Evolutionary conservation across 2,113 vertebrate species (phyloP), one percentile per base, ranked within the genome.

Genomic region (Eurypyga helias): DNA sequence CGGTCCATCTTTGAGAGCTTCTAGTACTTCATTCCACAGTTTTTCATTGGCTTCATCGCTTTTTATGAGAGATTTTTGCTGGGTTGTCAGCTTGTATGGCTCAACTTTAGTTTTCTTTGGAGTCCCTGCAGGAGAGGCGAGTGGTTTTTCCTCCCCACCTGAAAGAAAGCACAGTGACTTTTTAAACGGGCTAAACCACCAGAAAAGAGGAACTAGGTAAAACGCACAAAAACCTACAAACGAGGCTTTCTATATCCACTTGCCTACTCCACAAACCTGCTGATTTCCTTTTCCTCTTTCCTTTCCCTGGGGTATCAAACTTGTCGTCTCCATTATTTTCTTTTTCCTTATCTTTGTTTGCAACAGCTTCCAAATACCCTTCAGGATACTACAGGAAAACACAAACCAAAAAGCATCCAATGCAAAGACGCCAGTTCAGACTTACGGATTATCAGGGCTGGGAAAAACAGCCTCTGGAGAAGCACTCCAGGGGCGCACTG

Each of bases 31-130:
- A 19, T 98, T 98, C 99, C 99, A 99, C 82, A 99, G 93, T 88
- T 99, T 99, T 70, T 98, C 98, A 41, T 99, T 99, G 91, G 97
- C 93, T 95, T 98, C 97, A 34, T 99, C 99, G 3, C 98, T 98
- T 94, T 98, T 98, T 86, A 99, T 99, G 46, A 99, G 98, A 29
- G 94, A 86, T 84, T 98, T 99, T 97, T 99, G 99, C 91, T 99
- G 98, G 49, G 97, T 70, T 21, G 98, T 99, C 72, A 99, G 98
- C 54, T 99, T 99, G 90, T 99, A 99, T 3, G 98, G 98, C 91
- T 99, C 99, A 51, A 99, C 98, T 90, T 99, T 99, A 24, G 97
- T 96, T 90, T 99, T 99, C 96, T 99, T 99, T 5, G 98, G 97
- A 4, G 97, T 97, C 33, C 70, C 87, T 41, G 25, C 23, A 4